Base-by-base conservation (phyloP, 2,888 invertebrate species). In the Epistrophe eligans region DNA sequence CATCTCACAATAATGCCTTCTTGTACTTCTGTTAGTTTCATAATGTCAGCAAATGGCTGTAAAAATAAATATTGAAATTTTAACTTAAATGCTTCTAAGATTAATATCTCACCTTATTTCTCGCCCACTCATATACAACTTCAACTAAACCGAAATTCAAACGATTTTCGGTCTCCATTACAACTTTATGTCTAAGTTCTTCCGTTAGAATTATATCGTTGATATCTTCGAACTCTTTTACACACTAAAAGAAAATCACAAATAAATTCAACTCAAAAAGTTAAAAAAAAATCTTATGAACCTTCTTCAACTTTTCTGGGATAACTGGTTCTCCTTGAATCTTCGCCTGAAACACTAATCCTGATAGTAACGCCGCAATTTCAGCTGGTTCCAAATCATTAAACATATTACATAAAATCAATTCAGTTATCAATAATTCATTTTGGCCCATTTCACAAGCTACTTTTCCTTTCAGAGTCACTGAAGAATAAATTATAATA, bases 1-100 rank as follows among this genome's bases (percentile, higher is more conserved):
- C 98, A 98, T 67, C 99, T 94, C 0, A 99, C 99, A 90, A 99
- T 99, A 85, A 99, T 97, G 1, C 99, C 99, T 92, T 99, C 99
- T 92, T 99, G 99, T 0, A 99, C 96, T 88, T 98, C 97, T 0
- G 99, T 99, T 73, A 98, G 93, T 89, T 96, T 94, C 95, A 98
- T 98, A 82, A 99, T 99, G 90, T 98, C 97, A 0, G 97, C 95
- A 93, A 99, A 99, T 0, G 98, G 97, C 94, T 98, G 91, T 17
- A 90, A 91, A 84, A 17, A 77, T 71, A 52, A 38, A 10, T 9
- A 58, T 28, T 15, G 13, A 71, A 32, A 57, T 0, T 62, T 6
- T 28, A 32, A n/a, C 17, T 35, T 4, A 17, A 43, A 45, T 10
- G 35, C 28, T 43, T n/a, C 3, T 19, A 15, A 35, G 0, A 35